Base-by-base conservation (phyloP, 2,888 invertebrate species). In the Drosophila siamana region DNA sequence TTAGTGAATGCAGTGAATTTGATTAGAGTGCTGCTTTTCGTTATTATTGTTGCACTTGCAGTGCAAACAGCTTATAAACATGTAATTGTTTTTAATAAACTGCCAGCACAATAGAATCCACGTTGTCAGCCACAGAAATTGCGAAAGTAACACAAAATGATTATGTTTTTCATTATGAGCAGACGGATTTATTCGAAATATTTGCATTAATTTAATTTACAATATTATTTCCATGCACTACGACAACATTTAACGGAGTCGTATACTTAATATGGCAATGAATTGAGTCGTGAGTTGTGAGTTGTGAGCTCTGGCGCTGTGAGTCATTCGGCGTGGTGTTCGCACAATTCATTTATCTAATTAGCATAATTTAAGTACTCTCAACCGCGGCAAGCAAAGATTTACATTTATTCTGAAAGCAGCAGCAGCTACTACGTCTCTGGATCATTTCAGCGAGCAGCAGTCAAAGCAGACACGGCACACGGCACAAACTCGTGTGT, bases 341-440 rank as follows among this genome's bases (percentile, higher is more conserved):
- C 26, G 30, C 30, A 61, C 47, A 38, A 64, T 64, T 70, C 47
- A 65, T 65, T 74, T 50, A 65, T 57, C 47, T 56, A 65, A 76
- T 71, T 74, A 74, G 38, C 61, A 74, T 71, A 74, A 71, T 77
- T 65, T 46, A 50, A 71, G 16, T 55, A 41, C 64, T 40, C 48
- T 57, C 38, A 15, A 38, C 24, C 19, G 16, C 46, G 46, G n/a
- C 13, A 7, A n/a, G 19, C 30, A 57, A 61, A 66, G 61, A 66
- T 51, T 74, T 47, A 19, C 57, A 47, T 57, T 48, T 38, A 38
- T 33, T 4, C 26, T 26, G 6, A 26, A 26, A 26, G 26, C 16
- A 40, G 40, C 30, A 56, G 38, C 41, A 36, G 61, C 36, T 47
- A 19, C 56, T n/a, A 47, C 36, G 9, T 36, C 28, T 54, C 48